These are phyloP conservation scores for Hyperoplus lanceolatus DNA, from an alignment of 2,797 vertebrate species.

Conservation along the genomic window DNA sequence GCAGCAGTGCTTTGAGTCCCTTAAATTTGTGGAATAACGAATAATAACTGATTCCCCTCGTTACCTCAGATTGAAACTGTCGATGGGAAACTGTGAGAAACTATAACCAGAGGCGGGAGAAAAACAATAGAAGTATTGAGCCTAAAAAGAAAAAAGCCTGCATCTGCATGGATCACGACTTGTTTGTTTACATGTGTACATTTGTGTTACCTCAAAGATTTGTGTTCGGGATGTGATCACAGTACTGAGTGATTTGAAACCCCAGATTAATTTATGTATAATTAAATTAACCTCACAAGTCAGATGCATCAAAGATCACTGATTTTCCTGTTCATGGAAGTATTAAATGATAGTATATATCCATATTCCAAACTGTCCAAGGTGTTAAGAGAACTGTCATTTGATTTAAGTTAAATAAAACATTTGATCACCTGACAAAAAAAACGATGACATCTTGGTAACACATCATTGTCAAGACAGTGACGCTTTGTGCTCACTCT, in stretches of 20 bases:
- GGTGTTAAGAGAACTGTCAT: background rate
- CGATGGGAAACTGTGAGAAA: conserved; percentile 65
- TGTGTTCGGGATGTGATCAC: background rate
- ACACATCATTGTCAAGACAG: background rate
- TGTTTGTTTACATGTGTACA: conserved; percentile 21
- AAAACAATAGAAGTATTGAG: background rate
- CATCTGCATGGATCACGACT: background rate
- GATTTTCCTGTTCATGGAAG: background rate
- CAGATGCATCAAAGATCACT: background rate
- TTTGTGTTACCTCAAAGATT: background rate
- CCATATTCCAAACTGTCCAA: background rate
- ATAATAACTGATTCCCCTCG: conserved; percentile 46
- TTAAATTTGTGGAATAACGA: conserved; percentile 61
- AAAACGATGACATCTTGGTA: background rate
- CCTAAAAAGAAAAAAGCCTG: background rate
- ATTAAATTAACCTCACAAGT: conserved; percentile 4
- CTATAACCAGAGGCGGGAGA: background rate
- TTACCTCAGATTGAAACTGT: conserved; percentile 65
- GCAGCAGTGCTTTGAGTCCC: conserved; percentile 48
- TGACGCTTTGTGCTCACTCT: background rate
- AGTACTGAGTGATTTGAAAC: conserved; percentile 3
- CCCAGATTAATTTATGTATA: background rate
- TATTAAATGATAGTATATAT: background rate
- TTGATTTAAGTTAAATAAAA: background rate
- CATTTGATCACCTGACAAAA: background rate